A percentile compares a stretch with the other conserved stretches of the same genome.
phyloP scores from a whole-genome alignment of 2,113 vertebrate species.

The Corvus hawaiiensis region DNA sequence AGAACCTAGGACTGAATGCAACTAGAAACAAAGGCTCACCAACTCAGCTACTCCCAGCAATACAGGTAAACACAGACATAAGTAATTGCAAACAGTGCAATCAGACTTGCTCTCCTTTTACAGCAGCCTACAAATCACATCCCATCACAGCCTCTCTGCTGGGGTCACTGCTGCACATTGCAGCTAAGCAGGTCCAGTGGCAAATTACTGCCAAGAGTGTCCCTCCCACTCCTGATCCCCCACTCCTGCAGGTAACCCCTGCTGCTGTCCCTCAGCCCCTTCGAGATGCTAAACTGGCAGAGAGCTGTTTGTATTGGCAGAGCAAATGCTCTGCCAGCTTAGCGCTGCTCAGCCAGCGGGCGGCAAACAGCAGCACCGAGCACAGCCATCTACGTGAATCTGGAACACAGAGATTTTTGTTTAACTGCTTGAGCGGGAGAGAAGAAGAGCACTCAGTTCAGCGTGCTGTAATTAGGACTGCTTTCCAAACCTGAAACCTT shows the following conservation, averaged over 20 bases:
- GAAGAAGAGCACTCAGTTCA: neutral
- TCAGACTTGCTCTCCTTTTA: neutral
- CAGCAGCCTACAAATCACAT: neutral
- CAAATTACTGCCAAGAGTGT: neutral
- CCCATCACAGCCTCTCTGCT: neutral
- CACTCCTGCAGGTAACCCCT: neutral
- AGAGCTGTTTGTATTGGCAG: neutral
- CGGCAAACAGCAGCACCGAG: neutral
- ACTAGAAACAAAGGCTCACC: neutral
- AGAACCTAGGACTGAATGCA: neutral
- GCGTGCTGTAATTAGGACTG: neutral
- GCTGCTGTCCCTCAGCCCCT: neutral
- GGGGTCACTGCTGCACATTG: neutral
- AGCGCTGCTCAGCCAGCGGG: neutral
- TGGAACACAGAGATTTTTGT: neutral
- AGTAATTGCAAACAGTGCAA: neutral
- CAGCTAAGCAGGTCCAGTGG: neutral
- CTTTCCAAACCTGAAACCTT: neutral
- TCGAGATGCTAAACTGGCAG: accelerated
- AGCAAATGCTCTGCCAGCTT: neutral
- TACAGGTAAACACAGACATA: neutral
- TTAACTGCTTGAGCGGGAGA: neutral
- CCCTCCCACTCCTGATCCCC: neutral
- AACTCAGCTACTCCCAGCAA: neutral
- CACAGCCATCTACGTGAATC: accelerated